These are phyloP conservation scores for Xylophagus ater DNA, from an alignment of 2,888 invertebrate genomes.

Conservation along the genomic window DNA sequence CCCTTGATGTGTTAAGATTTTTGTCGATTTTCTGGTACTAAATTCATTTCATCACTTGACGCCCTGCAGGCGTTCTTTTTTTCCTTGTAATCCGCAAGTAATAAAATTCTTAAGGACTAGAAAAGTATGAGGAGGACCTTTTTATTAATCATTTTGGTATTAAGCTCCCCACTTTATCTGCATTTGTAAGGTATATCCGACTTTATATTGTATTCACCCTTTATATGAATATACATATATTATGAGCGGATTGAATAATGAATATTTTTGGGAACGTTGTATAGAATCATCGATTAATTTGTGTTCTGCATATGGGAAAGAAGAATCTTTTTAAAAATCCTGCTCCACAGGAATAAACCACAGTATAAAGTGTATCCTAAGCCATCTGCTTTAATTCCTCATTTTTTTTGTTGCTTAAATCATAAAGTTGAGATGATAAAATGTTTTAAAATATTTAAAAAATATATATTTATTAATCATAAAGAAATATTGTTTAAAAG, in stretches of 20 bases:
- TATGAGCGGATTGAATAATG: neutral
- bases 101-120: slow-evolving; percentile 16
- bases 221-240: neutral
- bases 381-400: too few relatives aligned
- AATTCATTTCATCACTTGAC: slow-evolving; percentile 1
- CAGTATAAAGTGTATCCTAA: too few relatives aligned
- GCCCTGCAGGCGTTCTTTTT: slow-evolving; percentile 4
- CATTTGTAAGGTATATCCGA: too few relatives aligned
- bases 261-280: neutral
- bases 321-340: neutral
- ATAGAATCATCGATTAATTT: neutral
- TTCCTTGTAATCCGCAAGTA: slow-evolving; percentile 12
- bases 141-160: slow-evolving; percentile 14
- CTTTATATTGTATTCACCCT: too few relatives aligned
- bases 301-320: neutral
- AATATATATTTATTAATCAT: too few relatives aligned
- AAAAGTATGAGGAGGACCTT: slow-evolving; percentile 7
- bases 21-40: neutral
- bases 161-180: slow-evolving; percentile 11
- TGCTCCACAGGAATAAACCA: too few relatives aligned
- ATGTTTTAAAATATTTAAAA: too few relatives aligned
- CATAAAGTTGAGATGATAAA: too few relatives aligned
- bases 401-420: too few relatives aligned
- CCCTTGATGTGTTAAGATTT: slow-evolving; percentile 1
- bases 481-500: too few relatives aligned